Evolutionary conservation across 2,888 invertebrate genomes (phyloP).

Genomic region (Ormyrus rosae): DNA sequence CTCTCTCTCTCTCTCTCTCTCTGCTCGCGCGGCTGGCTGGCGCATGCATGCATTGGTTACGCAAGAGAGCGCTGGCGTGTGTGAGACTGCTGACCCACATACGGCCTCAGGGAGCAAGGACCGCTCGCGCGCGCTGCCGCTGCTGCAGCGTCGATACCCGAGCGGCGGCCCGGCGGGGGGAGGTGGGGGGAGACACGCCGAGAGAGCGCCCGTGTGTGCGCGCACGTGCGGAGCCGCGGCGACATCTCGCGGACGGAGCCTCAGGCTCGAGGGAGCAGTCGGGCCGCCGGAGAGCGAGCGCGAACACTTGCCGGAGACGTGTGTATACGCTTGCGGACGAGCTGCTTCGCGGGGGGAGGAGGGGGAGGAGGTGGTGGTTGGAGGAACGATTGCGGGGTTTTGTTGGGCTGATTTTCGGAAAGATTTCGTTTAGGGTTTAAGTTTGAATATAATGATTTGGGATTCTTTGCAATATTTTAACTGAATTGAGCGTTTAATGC

Average conservation of each 20-base stretch:
- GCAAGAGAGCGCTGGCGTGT: conserved; percentile 73
- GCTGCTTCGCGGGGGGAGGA: too few species aligned
- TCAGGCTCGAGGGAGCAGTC: too few species aligned
- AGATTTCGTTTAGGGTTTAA: too few species aligned
- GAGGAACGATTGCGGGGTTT: too few species aligned
- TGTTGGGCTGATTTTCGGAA: too few species aligned
- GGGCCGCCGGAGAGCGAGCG: not conserved
- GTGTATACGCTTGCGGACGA: too few species aligned
- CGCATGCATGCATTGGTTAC: conserved; percentile 73
- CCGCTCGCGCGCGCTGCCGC: conserved; percentile 64
- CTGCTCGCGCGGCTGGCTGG: not conserved
- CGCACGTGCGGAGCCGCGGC: not conserved
- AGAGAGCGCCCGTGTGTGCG: not conserved
- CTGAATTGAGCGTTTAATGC: too few species aligned
- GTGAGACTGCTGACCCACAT: conserved; percentile 76
- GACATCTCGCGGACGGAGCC: conserved; percentile 42
- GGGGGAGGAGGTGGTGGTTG: too few species aligned
- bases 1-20: too few species aligned
- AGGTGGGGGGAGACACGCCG: not conserved
- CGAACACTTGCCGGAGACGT: not conserved
- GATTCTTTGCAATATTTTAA: too few species aligned
- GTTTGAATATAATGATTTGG: too few species aligned
- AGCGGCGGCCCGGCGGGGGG: conserved; percentile 2
- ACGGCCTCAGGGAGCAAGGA: conserved; percentile 74
- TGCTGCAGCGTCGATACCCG: conserved; percentile 55